Evolutionary conservation across 2,888 invertebrate genomes (phyloP), one percentile per base, ranked within the genome.

Genomic region (Agrotis exclamationis): DNA sequence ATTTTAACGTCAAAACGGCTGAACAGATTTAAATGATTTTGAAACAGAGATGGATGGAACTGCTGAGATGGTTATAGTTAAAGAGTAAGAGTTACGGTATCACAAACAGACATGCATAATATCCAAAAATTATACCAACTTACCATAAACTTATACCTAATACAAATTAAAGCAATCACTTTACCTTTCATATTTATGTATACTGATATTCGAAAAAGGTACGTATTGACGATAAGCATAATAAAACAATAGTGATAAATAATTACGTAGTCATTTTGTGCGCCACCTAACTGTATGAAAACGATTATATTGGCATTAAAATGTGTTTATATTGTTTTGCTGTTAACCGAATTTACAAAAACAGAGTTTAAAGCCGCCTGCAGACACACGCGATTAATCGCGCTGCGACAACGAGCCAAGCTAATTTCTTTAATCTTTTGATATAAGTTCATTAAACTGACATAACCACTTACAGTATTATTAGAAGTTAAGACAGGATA

Each of bases 231-330:
- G 44, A 48, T 56, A 57, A 72, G 20, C 16, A 50, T 14, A 72
- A 69, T 69, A 24, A 76, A 79, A 56, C 24, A n/a, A 7, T 2
- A 45, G 20, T n/a, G 70, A 62, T 39, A 50, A 76, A 68, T 63
- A 63, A 79, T 79, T 71, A 71, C 14, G 63, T 44, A 48, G 62
- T 65, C 33, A 63, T 74, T 74, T 75, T 58, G 63, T 71, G 60
- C 13, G 20, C 22, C 63, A 54, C 28, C 28, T 14, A 44, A 3
- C 24, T 44, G 44, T 56, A 28, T 48, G 3, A 24, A 71, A 76
- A 64, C 72, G 53, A 80, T 80, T 72, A 80, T 70, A 66, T 69
- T 58, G 63, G 45, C 63, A 76, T 79, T 72, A 76, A 64, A 67
- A 72, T 64, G 51, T 70, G 44, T 80, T 80, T 56, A 64, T 48